phyloP scores from a whole-genome alignment of 2,797 vertebrate genomes.

The Sebastolobus altivelis region DNA sequence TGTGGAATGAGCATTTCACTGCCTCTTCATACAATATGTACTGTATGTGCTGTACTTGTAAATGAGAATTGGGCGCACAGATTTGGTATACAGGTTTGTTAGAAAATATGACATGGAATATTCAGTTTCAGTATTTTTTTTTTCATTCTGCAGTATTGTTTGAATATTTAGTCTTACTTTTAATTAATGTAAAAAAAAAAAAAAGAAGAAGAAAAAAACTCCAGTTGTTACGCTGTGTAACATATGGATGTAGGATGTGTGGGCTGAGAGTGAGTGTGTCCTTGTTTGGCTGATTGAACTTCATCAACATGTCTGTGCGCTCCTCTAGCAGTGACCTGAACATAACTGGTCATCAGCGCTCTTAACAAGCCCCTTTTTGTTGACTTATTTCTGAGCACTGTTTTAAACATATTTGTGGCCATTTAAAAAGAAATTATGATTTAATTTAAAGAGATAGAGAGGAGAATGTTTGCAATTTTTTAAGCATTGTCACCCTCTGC shows the following conservation, averaged over 20 bases:
- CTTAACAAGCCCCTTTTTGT: conserved; percentile 40
- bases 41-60: conserved; percentile 72
- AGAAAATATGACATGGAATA: conserved; percentile 56
- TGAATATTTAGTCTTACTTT: conserved; percentile 72
- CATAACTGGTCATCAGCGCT: conserved; percentile 55
- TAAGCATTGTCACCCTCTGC: conserved; percentile 22
- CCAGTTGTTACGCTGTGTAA: conserved; percentile 62
- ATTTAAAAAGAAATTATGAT: conserved; percentile 43
- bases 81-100: conserved; percentile 66
- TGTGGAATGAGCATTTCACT: conserved; percentile 82
- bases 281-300: conserved; percentile 52
- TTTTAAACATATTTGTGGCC: conserved; percentile 68
- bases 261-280: conserved; percentile 56
- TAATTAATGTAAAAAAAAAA: conserved; percentile 75
- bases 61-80: conserved; percentile 64
- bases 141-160: conserved; percentile 68
- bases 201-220: conserved; percentile 38
- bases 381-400: conserved; percentile 69
- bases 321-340: conserved; percentile 62
- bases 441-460: conserved; percentile 49
- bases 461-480: conserved; percentile 25
- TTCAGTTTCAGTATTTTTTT: conserved; percentile 40
- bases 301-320: conserved; percentile 53
- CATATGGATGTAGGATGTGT: conserved; percentile 59
- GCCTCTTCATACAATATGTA: conserved; percentile 76